Evolutionary conservation across 2,888 invertebrate genomes (phyloP), one percentile per base, ranked within the genome.

Genomic region (Globia sparganii): DNA sequence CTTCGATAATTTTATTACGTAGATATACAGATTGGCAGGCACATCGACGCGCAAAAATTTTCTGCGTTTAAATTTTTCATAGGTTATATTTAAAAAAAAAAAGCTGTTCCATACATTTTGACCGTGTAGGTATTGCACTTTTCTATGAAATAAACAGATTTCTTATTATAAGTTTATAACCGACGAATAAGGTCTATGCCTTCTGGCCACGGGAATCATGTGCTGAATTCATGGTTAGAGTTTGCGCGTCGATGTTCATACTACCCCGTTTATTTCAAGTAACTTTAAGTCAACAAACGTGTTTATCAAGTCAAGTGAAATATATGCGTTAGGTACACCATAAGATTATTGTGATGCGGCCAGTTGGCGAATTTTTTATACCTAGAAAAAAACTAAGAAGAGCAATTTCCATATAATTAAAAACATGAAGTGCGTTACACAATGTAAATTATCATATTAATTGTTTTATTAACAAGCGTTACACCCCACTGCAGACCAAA

Each of bases 391-490:
- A 61, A 8, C 31, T 31, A 8, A 37, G 46, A 4, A 37, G n/a
- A 58, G 5, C 40, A 21, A 62, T 76, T 76, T 58, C 43, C 69
- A 72, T 77, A 31, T 75, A 53, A 43, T 67, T 81, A 59, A 76
- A 43, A 28, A 66, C 34, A 31, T 46, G n/a, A 81, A 59, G 37
- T 81, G 46, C 37, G 77, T 70, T 72, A 69, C 43, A 92, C 91
- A 93, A 93, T 91, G 85, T 90, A 91, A 85, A 92, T 94, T 90
- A 93, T 92, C 91, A 93, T 93, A 92, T 91, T 93, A 94, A 95
- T 94, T 92, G 87, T 92, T 92, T 90, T 90, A 65, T 94, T 92
- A 92, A 88, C 68, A 89, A 91, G 87, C 88, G 90, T 90, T 93
- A 94, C 87, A 94, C 87, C 11, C 25, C 25, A 9, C 25, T n/a